Evolutionary conservation across 2,113 vertebrate genomes (phyloP), one percentile per base, ranked within the genome.

Genomic region (Erpornis zantholeuca): DNA sequence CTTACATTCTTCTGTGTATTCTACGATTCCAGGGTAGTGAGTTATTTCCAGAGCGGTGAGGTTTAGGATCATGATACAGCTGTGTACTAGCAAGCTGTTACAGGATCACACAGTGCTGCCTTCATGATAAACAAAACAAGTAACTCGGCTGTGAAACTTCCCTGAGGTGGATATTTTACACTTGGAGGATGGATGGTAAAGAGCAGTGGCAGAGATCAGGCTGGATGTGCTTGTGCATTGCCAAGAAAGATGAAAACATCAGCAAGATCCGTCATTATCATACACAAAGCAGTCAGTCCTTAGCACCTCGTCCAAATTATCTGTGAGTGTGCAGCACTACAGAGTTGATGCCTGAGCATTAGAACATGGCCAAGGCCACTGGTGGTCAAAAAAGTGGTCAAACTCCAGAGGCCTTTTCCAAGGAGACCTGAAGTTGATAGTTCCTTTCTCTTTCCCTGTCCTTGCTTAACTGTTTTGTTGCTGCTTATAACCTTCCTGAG

Each of bases 211-310:
- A 90, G 79, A 79, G 47, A 44, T 82, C 29, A 71, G 82, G 24
- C 59, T 79, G 81, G 36, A 23, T 65, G 22, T 18, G 50, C 35
- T 50, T 69, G 23, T 7, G 16, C n/a, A 7, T 45, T 66, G 56
- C 49, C 71, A 77, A 60, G 44, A 68, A 71, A 42, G 57, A 45
- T 38, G 31, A 44, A 49, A 77, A 29, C 21, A 18, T 35, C 53
- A 40, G 29, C 42, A 65, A 36, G 45, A 50, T 49, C 25, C 0
- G 0, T 80, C 38, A 28, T 15, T 33, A 14, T 35, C 0, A 2
- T 20, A 14, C 31, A 25, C n/a, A 66, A 23, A 79, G 73, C 66
- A 53, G 17, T 59, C 38, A 79, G 52, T 44, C 38, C 52, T 60
- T 36, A 86, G 53, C 53, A 28, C 29, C 69, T 73, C 25, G 8